These are phyloP conservation scores for Zosterops japonicus DNA, from an alignment of 2,113 vertebrate genomes.

Conservation along the genomic window DNA sequence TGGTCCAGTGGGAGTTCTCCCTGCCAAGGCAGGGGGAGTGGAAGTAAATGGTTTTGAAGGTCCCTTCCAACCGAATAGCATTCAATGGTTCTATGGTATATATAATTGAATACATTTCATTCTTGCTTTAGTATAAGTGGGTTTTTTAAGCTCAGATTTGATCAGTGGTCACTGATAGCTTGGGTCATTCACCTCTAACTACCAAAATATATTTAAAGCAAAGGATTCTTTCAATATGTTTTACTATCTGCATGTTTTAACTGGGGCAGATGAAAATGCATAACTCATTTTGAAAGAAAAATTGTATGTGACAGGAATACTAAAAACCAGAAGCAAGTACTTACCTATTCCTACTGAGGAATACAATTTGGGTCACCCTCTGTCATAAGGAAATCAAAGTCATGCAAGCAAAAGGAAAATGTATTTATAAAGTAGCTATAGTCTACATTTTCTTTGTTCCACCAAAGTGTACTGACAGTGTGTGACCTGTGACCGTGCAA, in stretches of 20 bases:
- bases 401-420: background rate
- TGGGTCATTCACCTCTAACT: background rate
- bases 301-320: background rate
- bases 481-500: background rate
- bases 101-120: background rate
- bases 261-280: background rate
- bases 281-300: background rate
- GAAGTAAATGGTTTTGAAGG: background rate
- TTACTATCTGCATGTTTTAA: background rate
- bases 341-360: conserved; percentile 8
- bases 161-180: background rate
- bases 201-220: background rate
- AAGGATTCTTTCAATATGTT: background rate
- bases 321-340: background rate
- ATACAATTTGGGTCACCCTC: background rate
- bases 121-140: background rate
- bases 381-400: background rate
- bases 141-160: background rate
- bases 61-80: background rate
- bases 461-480: background rate
- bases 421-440: background rate
- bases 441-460: background rate
- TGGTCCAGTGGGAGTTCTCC: background rate
- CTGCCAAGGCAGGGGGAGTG: background rate
- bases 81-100: background rate